Conservation (phyloP, 2,113 vertebrate species). For the Natator depressus region DNA sequence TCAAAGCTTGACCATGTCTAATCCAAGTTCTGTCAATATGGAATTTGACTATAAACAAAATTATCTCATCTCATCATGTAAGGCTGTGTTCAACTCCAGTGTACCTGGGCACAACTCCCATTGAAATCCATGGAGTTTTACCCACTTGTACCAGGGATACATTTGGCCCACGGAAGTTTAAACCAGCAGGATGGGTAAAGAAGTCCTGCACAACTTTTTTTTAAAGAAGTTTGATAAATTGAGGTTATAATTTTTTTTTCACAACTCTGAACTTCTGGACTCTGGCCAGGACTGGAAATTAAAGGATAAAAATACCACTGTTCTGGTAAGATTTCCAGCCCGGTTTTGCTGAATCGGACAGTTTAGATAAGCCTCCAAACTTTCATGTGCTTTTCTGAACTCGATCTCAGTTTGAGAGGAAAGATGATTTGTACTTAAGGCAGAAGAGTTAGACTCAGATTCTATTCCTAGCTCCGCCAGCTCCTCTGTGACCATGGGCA, state of each 20-base stretch:
- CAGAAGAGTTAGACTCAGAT: neutral
- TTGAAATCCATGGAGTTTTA: neutral
- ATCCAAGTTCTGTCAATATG: neutral
- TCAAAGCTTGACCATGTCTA: neutral
- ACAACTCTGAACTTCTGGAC: neutral
- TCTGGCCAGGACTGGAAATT: neutral
- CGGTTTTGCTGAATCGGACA: neutral
- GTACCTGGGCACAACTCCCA: neutral
- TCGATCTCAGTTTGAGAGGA: neutral
- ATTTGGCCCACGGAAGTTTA: neutral
- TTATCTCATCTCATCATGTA: neutral
- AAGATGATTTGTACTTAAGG: neutral
- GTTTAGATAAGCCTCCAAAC: neutral
- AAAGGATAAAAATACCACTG: neutral
- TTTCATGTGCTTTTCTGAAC: neutral
- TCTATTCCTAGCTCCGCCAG: neutral
- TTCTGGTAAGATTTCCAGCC: neutral
- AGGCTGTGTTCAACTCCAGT: neutral
- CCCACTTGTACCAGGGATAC: neutral
- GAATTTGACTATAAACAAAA: constrained; percentile 14
- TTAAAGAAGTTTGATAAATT: neutral
- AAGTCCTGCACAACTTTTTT: neutral
- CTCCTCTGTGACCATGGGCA: neutral
- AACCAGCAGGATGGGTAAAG: neutral
- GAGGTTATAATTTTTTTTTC: neutral